Percentiles rank a stretch among this genome's conserved stretches.
These are phyloP conservation scores for Tetrax tetrax DNA, from an alignment of 2,113 vertebrate species.

Conservation along the genomic window DNA sequence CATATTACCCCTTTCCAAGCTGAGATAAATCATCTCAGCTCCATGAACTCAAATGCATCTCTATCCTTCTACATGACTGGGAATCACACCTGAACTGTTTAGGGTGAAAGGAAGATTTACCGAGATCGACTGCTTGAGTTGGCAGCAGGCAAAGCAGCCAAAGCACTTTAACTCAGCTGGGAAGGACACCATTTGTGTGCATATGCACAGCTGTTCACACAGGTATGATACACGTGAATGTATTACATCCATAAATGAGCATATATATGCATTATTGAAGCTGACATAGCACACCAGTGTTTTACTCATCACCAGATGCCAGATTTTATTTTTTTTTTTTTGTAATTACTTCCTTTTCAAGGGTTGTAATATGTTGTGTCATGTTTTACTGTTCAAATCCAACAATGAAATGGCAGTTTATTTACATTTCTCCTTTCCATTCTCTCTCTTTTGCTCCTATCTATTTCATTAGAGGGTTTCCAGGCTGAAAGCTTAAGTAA, in stretches of 20 bases:
- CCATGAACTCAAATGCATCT: neutral
- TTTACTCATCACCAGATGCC: neutral
- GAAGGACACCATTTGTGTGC: neutral
- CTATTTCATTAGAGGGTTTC: neutral
- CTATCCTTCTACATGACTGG: neutral
- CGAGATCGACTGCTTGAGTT: neutral
- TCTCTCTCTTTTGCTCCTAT: neutral
- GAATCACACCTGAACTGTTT: neutral
- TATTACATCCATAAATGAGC: neutral
- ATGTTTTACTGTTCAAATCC: neutral
- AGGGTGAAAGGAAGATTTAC: neutral
- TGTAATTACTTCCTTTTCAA: neutral
- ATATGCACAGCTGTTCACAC: neutral
- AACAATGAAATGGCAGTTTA: neutral
- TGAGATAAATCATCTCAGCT: neutral
- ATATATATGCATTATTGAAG: neutral
- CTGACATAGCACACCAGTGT: neutral
- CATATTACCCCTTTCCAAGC: neutral
- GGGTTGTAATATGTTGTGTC: neutral
- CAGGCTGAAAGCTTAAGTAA: neutral
- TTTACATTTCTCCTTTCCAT: neutral
- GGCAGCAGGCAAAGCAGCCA: neutral
- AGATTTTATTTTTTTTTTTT: neutral
- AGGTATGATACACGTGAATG: neutral
- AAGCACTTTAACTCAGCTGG: neutral